phyloP scores from a whole-genome alignment of 2,113 vertebrate species.

The Ceyx cyanopectus region DNA sequence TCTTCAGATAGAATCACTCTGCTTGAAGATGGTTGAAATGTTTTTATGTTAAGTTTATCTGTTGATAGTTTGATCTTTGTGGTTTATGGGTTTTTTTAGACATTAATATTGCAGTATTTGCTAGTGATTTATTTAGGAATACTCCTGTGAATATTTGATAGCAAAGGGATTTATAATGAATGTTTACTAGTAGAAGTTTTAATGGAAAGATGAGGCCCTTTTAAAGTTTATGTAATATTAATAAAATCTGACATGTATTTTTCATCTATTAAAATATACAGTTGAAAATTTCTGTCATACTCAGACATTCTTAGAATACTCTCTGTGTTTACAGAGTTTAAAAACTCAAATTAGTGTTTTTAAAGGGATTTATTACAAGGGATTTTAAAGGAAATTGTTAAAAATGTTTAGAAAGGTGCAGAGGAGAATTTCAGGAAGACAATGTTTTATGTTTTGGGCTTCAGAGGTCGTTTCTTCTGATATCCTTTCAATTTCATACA shows the following conservation, averaged over 20 bases:
- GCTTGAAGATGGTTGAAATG: slow-evolving; percentile 14
- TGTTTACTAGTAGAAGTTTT: slow-evolving; percentile 42
- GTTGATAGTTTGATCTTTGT: slow-evolving; percentile 18
- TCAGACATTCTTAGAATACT: background rate
- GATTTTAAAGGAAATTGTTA: background rate
- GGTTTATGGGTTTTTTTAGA: background rate
- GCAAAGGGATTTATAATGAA: slow-evolving; percentile 22
- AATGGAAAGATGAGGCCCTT: slow-evolving; percentile 27
- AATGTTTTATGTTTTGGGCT: background rate
- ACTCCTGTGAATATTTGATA: slow-evolving; percentile 34
- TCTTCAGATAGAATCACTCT: slow-evolving; percentile 4
- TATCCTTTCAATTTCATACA: background rate
- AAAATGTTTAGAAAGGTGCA: background rate
- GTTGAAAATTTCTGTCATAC: background rate
- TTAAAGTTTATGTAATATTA: slow-evolving; percentile 59
- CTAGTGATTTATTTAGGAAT: slow-evolving; percentile 53
- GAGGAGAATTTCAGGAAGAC: background rate
- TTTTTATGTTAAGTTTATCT: slow-evolving; percentile 3
- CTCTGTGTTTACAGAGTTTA: background rate
- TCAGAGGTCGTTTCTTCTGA: background rate
- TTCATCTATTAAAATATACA: slow-evolving; percentile 23
- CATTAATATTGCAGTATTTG: slow-evolving; percentile 23
- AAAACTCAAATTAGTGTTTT: background rate
- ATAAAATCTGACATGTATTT: slow-evolving; percentile 52
- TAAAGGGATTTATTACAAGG: background rate